Base-by-base conservation (phyloP, 2,888 invertebrate genomes). In the Eremobia ochroleuca region DNA sequence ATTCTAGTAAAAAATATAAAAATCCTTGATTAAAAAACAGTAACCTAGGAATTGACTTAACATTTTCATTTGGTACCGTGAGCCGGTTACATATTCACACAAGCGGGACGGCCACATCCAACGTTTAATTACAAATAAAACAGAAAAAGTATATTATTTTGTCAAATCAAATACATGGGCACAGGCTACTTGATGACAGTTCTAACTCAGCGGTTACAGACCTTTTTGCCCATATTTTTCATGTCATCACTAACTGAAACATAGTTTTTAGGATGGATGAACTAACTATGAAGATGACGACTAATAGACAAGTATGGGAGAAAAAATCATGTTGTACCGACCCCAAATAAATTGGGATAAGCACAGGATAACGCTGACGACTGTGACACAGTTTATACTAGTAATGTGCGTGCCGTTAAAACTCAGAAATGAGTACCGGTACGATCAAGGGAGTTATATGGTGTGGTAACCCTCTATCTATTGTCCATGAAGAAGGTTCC, bases 81-180 rank as follows among this genome's bases (percentile, higher is more conserved):
- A 55, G 9, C 3, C 3, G 18, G 5, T 55, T 18, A 43, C 8
- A 5, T 70, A 31, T 34, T n/a, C 9, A 31, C 0, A 40, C 11
- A 59, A 37, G 34, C 28, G 28, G 21, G 3, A 28, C 25, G 28
- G 52, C 28, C 37, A 31, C 25, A 46, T n/a, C 2, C 9, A 67
- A 25, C 46, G 4, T 25, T 67, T n/a, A 58, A 28, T n/a, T n/a
- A 37, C 15, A 40, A 77, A 68, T 2, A 21, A 28, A 55, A 58
- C n/a, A 18, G 5, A 28, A 34, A 61, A 13, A 21, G 13, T 61
- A 61, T 79, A 61, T 37, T 79, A 61, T 37, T 61, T 37, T 37
- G 25, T n/a, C n/a, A 65, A 18, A 68, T 59, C 46, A 68, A 70
- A 59, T 18, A 28, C n/a, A 79, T 59, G 9, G 9, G n/a, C 34